These are phyloP conservation scores for Barnardius zonarius DNA, from an alignment of 2,113 vertebrate genomes.

Conservation along the genomic window DNA sequence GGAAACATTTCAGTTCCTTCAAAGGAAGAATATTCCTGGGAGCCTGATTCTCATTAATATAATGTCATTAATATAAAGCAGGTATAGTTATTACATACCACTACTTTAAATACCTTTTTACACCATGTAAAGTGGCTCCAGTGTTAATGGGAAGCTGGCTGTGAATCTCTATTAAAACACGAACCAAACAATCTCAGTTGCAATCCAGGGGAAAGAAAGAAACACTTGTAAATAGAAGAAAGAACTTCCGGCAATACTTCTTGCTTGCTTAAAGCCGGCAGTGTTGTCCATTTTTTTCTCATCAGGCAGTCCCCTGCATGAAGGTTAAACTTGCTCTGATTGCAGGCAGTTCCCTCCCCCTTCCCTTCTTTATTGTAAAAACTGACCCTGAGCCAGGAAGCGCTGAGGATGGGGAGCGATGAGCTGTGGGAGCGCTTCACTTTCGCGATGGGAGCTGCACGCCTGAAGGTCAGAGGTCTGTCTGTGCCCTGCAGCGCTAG, in stretches of 20 bases:
- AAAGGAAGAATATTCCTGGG: not conserved
- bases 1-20: constrained; percentile 18
- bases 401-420: not conserved
- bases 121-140: not conserved
- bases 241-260: not conserved
- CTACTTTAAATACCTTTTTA: not conserved
- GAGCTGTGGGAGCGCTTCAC: not conserved
- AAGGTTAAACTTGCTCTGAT: not conserved
- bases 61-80: not conserved
- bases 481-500: accelerated
- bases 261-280: not conserved
- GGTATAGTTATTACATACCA: not conserved
- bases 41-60: not conserved
- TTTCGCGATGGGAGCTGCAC: not conserved
- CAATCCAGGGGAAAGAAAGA: not conserved
- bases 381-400: not conserved
- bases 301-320: not conserved
- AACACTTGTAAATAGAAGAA: not conserved
- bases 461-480: not conserved
- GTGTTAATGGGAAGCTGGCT: not conserved
- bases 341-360: not conserved
- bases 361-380: not conserved
- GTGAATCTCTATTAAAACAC: not conserved
- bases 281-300: not conserved
- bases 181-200: not conserved